phyloP scores from a whole-genome alignment of 1,140 invertebrate species.

The Trachymyrmex septentrionalis region DNA sequence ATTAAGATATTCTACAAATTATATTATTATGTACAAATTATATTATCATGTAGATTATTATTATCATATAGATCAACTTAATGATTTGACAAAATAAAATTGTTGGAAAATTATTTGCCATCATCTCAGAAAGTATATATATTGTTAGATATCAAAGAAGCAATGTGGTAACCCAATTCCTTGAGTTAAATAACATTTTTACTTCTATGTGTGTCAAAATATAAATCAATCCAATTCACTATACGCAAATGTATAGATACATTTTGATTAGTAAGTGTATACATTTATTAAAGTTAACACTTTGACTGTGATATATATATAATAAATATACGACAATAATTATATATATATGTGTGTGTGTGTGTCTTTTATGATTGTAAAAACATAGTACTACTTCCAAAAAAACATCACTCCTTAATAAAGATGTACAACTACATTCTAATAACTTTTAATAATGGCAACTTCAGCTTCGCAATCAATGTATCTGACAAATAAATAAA shows the following conservation, averaged over 20 bases:
- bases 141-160: neutral
- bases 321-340: too few relatives aligned
- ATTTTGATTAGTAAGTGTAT: too few relatives aligned
- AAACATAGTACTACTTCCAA: too few relatives aligned
- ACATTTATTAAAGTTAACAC: too few relatives aligned
- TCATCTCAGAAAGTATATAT: neutral
- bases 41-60: neutral
- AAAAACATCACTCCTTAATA: neutral
- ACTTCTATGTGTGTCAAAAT: too few relatives aligned
- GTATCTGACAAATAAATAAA: conserved; percentile 1
- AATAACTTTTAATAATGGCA: neutral
- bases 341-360: too few relatives aligned
- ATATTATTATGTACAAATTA: neutral
- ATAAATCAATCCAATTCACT: too few relatives aligned
- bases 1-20: neutral
- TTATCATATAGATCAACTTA: neutral
- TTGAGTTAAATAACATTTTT: too few relatives aligned
- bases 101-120: neutral
- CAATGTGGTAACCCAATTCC: too few relatives aligned
- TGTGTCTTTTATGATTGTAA: too few relatives aligned
- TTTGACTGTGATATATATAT: too few relatives aligned
- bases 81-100: neutral
- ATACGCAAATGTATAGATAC: too few relatives aligned
- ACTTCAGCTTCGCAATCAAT: neutral
- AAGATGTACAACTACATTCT: neutral